Evolutionary conservation across 2,888 invertebrate genomes (phyloP), one percentile per base, ranked within the genome.

Genomic region (Hyppa rectilinea): DNA sequence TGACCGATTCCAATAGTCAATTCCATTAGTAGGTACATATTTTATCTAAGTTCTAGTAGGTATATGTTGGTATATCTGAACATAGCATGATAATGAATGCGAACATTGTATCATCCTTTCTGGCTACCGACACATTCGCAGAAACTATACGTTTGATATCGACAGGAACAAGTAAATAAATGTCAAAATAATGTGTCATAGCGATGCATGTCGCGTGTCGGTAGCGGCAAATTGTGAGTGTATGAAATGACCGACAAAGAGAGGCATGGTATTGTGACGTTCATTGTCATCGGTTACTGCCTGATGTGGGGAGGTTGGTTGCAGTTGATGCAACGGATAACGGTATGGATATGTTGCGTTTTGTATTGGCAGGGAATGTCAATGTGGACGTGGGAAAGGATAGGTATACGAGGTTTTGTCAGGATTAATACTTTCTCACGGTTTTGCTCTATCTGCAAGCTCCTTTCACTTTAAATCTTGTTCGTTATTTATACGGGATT

Each of bases 161-260:
- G 62, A 64, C 55, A 52, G 71, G 58, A 63, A 55, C 43, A 55
- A 40, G 71, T 78, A 62, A 67, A 61, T 71, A 47, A 40, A 59
- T 60, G 53, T 47, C 23, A 45, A 43, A 60, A 49, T 73, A 60
- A 79, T 60, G n/a, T 36, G 53, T 50, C 49, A 62, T 82, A 64
- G 12, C 26, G 31, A 79, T 79, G 75, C 83, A 61, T 38, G 56
- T 64, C 83, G 73, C 62, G 83, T 67, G 55, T 62, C 59, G 23
- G 49, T 47, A 40, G 67, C 66, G 62, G 75, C 59, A 67, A 72
- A 82, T 82, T 79, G 40, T 62, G 47, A 40, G 45, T 52, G 26
- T 56, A 29, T 53, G n/a, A 26, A 23, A 52, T 31, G 10, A 40
- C 79, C 80, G 83, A 83, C 83, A 79, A 64, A 58, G 60, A 56